These are phyloP conservation scores for Nasonia oneida DNA, from an alignment of 2,888 invertebrate species.

Conservation along the genomic window DNA sequence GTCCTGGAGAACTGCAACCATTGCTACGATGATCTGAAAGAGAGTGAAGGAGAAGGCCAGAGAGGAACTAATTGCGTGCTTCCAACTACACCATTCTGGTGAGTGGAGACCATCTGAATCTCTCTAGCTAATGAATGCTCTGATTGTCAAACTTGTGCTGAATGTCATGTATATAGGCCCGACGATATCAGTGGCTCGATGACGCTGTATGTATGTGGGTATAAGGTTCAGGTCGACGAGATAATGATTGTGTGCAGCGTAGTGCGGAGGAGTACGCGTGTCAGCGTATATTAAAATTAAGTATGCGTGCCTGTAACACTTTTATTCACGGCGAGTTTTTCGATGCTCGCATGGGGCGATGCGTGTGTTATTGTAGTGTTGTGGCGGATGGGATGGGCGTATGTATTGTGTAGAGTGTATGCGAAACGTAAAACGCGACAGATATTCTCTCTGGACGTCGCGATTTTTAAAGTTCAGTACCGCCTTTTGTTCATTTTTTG, in stretches of 20 bases:
- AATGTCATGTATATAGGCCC: not conserved
- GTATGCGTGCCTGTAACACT: not conserved
- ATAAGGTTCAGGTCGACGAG: not conserved
- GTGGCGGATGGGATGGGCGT: slow-evolving; percentile 55
- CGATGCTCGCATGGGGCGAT: too few relatives aligned
- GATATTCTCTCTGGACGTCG: not conserved
- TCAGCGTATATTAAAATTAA: not conserved
- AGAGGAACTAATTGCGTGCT: slow-evolving; percentile 1
- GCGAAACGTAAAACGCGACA: slow-evolving; percentile 16
- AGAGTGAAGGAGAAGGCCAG: not conserved
- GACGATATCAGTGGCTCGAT: not conserved
- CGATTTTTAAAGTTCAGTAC: not conserved
- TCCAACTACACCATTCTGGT: slow-evolving; percentile 49
- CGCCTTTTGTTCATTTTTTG: slow-evolving; percentile 16
- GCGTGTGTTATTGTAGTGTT: slow-evolving; percentile 16
- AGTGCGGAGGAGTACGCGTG: not conserved
- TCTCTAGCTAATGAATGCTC: not conserved
- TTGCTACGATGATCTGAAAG: slow-evolving; percentile 51
- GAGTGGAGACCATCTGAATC: not conserved
- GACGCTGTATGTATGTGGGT: not conserved
- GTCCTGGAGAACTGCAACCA: not conserved
- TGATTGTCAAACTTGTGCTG: not conserved
- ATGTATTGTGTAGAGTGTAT: not conserved
- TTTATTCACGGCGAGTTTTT: slow-evolving; percentile 30
- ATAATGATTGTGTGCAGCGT: slow-evolving; percentile 6